Percentiles rank a stretch among this genome's conserved stretches.
phyloP scores from a whole-genome alignment of 2,797 vertebrate species.

The Halcyon leucocephala region DNA sequence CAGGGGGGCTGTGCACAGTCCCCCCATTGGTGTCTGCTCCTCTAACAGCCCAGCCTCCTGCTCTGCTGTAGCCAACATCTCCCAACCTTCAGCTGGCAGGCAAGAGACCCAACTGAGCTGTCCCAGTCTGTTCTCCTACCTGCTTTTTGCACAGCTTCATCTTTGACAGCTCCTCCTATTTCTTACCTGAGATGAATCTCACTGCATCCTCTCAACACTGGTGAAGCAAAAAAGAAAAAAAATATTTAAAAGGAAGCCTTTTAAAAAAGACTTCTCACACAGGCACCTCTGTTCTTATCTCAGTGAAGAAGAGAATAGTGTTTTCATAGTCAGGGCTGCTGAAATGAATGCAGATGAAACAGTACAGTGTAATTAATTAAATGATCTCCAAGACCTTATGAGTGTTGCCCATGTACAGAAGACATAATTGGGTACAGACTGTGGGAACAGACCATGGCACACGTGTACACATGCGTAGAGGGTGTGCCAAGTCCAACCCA shows the following conservation, averaged over 20 bases:
- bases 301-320: not conserved
- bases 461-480: not conserved
- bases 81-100: not conserved
- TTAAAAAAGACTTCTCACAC: not conserved
- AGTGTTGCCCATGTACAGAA: not conserved
- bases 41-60: not conserved
- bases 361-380: conserved; percentile 24
- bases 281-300: not conserved
- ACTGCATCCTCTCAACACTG: not conserved
- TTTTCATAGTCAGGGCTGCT: not conserved
- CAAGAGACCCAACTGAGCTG: not conserved
- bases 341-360: conserved; percentile 11
- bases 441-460: not conserved
- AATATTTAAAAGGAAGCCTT: not conserved
- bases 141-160: not conserved
- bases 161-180: not conserved
- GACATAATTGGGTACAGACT: not conserved
- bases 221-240: not conserved
- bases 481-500: not conserved
- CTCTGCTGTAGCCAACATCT: not conserved
- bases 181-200: not conserved
- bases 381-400: not conserved
- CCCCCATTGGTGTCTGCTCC: not conserved
- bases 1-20: rapidly evolving
- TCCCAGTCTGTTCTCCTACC: not conserved